A percentile compares a stretch with the other conserved stretches of the same genome.
Evolutionary conservation across 1,140 invertebrate species (phyloP).

Genomic region (Atopsyche davidsoni): DNA sequence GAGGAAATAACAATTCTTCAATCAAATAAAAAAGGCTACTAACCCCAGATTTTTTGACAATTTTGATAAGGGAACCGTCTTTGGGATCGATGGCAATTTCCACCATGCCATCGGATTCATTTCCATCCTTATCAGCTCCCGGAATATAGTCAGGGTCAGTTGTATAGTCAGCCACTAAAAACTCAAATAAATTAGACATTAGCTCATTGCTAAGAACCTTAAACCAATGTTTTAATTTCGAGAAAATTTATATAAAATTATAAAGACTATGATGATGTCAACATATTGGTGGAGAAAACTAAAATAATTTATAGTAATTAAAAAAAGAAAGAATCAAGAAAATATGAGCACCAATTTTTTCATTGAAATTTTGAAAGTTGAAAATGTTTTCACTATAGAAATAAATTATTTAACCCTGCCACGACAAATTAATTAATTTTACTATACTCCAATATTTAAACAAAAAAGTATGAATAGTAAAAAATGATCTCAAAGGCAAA

Average conservation of each 20-base stretch:
- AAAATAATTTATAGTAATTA: not conserved
- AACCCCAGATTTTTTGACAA: conserved; percentile 16
- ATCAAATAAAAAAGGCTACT: not conserved
- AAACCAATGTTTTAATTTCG: conserved; percentile 1
- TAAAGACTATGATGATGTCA: not conserved
- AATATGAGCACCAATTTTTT: no score
- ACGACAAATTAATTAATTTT: no score
- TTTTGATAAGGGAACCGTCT: conserved; percentile 17
- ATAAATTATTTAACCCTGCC: no score
- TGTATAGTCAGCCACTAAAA: conserved; percentile 18
- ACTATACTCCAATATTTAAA: no score
- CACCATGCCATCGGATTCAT: conserved; percentile 6
- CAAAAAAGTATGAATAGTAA: no score
- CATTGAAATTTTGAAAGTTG: no score
- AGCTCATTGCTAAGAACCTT: not conserved
- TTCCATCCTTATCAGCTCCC: conserved; percentile 3
- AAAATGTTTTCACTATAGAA: no score
- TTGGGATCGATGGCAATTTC: conserved; percentile 17
- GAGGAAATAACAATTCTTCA: not conserved
- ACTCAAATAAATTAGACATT: not conserved
- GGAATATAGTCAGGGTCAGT: conserved; percentile 18
- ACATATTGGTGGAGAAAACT: not conserved
- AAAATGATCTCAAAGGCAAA: no score
- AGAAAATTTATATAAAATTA: not conserved
- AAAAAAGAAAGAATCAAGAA: no score